Conservation (phyloP, 2,797 vertebrate species). For the Urocyon cinereoargenteus region DNA sequence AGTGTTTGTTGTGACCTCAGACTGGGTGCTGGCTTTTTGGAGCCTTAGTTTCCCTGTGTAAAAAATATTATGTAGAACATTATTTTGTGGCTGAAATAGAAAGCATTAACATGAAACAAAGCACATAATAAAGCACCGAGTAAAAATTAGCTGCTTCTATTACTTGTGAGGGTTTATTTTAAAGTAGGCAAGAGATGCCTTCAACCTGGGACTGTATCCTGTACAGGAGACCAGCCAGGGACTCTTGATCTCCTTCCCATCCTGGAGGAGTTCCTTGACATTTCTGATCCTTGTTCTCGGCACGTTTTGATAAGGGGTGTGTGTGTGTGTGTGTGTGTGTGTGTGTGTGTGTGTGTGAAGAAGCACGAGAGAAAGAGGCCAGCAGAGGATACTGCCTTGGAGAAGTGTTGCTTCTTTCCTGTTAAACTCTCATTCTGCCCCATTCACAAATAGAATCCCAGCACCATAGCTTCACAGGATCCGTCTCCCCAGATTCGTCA, state of each 20-base stretch:
- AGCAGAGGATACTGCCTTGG: not conserved
- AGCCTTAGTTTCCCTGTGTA: not conserved
- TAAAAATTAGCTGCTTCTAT: not conserved
- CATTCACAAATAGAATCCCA: not conserved
- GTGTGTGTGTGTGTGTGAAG: not conserved
- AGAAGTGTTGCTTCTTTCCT: not conserved
- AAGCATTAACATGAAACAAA: not conserved
- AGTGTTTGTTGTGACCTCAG: not conserved
- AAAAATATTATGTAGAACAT: accelerated
- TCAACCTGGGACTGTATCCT: accelerated
- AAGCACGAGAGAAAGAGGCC: not conserved
- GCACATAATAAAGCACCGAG: too few species aligned
- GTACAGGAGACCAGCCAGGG: not conserved
- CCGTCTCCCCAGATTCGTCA: not conserved
- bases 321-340: not conserved
- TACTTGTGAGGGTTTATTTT: not conserved
- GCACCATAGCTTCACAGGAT: not conserved
- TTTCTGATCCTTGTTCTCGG: conserved; percentile 23
- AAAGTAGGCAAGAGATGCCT: not conserved
- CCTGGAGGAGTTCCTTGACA: not conserved
- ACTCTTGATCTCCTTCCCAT: not conserved
- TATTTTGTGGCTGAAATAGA: not conserved
- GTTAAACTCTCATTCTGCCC: not conserved
- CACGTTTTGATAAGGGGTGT: not conserved
- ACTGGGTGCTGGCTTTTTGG: not conserved